Percentiles rank a stretch among this genome's conserved stretches.
phyloP scores from a whole-genome alignment of 2,888 invertebrate species.

The Nomada hirtipes region DNA sequence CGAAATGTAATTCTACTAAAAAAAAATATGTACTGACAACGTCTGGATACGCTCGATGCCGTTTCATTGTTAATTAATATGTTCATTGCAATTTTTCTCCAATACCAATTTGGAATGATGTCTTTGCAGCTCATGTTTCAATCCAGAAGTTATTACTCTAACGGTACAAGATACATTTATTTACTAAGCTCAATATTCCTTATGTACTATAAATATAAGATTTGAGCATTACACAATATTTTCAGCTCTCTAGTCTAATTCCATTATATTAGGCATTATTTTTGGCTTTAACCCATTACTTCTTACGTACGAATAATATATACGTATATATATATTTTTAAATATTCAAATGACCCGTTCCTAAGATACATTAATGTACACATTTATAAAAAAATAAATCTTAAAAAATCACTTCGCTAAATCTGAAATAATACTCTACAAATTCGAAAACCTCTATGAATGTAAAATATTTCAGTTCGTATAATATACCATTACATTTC shows the following conservation, averaged over 20 bases:
- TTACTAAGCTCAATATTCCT: slow-evolving; percentile 12
- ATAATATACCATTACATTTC: slow-evolving; percentile 8
- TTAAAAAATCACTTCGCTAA: slow-evolving; percentile 17
- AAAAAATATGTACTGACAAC: slow-evolving; percentile 22
- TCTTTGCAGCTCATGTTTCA: slow-evolving; percentile 1
- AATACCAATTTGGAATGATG: slow-evolving; percentile 11
- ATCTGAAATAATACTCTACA: slow-evolving; percentile 9
- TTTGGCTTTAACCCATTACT: slow-evolving; percentile 4
- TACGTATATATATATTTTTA: slow-evolving; percentile 11
- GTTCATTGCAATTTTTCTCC: slow-evolving; percentile 1
- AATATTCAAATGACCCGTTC: slow-evolving; percentile 20
- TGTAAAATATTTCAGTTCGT: slow-evolving; percentile 7
- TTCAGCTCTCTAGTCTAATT: slow-evolving; percentile 23
- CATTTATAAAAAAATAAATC: slow-evolving; percentile 28
- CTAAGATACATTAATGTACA: slow-evolving; percentile 7
- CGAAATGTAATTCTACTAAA: slow-evolving; percentile 27
- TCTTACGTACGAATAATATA: neutral
- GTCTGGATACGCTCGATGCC: slow-evolving; percentile 15
- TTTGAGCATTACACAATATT: slow-evolving; percentile 8
- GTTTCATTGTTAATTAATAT: slow-evolving; percentile 23
- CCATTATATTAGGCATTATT: slow-evolving; percentile 29
- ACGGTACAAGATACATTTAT: slow-evolving; percentile 1
- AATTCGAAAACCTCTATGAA: neutral
- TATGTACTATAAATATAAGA: slow-evolving; percentile 16
- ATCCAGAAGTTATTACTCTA: slow-evolving; percentile 9